Percentiles rank a stretch among this genome's conserved stretches.
Evolutionary conservation across 2,888 invertebrate species (phyloP).

Genomic region (Muschampia plurimacula): DNA sequence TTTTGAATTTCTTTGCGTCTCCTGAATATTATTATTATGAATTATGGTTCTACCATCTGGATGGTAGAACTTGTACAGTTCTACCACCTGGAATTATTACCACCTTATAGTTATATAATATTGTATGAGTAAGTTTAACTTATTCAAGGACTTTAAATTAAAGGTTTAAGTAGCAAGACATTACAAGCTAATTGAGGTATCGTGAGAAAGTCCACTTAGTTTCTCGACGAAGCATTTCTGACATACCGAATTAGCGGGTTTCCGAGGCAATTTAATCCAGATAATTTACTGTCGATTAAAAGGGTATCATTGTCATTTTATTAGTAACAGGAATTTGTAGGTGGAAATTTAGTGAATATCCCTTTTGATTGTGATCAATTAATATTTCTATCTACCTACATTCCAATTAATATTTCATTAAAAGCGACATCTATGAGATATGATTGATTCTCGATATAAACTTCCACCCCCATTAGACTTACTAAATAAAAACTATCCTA

Average conservation of each 20-base stretch:
- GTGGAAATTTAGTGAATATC: background rate
- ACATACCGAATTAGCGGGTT: constrained; percentile 18
- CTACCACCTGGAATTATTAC: no score
- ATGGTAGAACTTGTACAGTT: no score
- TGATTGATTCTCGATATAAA: no score
- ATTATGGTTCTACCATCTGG: no score
- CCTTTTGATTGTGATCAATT: background rate
- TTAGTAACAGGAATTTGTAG: constrained; percentile 1
- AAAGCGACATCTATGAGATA: no score
- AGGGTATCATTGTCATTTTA: constrained; percentile 5
- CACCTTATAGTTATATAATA: background rate
- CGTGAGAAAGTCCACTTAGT: constrained; percentile 28
- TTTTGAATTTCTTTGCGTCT: no score
- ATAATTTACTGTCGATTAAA: constrained; percentile 9
- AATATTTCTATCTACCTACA: no score
- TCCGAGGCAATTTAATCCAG: constrained; percentile 9
- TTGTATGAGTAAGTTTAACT: constrained; percentile 1
- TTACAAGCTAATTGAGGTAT: constrained; percentile 20
- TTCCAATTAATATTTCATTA: no score
- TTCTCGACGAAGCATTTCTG: constrained; percentile 15
- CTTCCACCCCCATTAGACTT: no score
- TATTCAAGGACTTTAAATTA: constrained; percentile 7
- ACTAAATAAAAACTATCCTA: no score
- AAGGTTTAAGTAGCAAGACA: constrained; percentile 14
- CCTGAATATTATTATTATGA: no score